phyloP scores from a whole-genome alignment of 2,888 invertebrate genomes.

The Coenonympha glycerion region DNA sequence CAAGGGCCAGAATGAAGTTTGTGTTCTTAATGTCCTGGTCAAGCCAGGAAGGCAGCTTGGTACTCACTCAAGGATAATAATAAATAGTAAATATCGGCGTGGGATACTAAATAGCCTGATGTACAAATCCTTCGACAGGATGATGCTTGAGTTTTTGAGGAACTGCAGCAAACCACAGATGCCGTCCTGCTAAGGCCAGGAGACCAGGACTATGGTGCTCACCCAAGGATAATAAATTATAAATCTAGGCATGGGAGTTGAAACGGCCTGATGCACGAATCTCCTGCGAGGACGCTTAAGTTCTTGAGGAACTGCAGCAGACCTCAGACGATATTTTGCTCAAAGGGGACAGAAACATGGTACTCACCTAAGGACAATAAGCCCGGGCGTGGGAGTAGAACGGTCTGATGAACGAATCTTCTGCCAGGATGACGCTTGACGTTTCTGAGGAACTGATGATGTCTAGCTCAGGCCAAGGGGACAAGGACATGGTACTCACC shows the following conservation, averaged over 20 bases:
- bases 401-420: conserved; percentile 88
- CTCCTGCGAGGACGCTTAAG: conserved; percentile 78
- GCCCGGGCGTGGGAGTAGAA: conserved; percentile 83
- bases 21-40: no score
- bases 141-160: conserved; percentile 75
- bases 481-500: no score
- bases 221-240: conserved; percentile 74
- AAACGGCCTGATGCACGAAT: conserved; percentile 86
- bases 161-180: conserved; percentile 75
- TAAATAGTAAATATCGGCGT: no score
- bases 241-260: conserved; percentile 83
- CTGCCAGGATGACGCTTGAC: conserved; percentile 72
- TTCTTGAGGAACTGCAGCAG: conserved; percentile 77
- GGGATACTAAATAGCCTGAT: conserved; percentile 89
- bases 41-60: not conserved
- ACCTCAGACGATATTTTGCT: conserved; percentile 78
- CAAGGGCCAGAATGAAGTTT: no score
- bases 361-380: conserved; percentile 72
- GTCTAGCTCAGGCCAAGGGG: conserved; percentile 88
- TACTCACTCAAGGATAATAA: conserved; percentile 72
- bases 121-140: conserved; percentile 80
- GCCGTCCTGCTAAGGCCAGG: conserved; percentile 86
- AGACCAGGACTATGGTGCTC: conserved; percentile 79
- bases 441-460: conserved; percentile 75
- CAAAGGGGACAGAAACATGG: conserved; percentile 83